These are phyloP conservation scores for Rana temporaria DNA, from an alignment of 2,113 vertebrate species.

Conservation along the genomic window DNA sequence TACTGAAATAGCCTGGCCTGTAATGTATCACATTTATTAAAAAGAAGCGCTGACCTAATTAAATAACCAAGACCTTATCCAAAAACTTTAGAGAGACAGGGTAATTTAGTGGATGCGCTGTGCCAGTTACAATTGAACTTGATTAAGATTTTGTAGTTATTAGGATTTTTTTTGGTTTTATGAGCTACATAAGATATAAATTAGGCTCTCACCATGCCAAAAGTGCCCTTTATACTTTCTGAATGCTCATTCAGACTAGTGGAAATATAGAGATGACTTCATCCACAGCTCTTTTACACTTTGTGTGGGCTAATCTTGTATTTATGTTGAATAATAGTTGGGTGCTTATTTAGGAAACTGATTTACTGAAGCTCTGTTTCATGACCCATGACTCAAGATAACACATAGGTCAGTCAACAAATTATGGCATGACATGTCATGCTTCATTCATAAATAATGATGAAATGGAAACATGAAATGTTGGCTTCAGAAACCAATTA, in stretches of 20 bases:
- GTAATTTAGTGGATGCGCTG: background rate
- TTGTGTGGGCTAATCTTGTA: conserved; percentile 28
- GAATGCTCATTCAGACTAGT: background rate
- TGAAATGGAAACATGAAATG: too few species aligned
- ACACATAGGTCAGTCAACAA: background rate
- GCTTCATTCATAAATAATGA: too few species aligned
- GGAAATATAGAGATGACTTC: conserved; percentile 19
- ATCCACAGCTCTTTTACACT: conserved; percentile 12
- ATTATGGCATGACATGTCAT: too few species aligned
- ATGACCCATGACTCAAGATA: conserved; percentile 12
- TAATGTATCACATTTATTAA: conserved; percentile 48
- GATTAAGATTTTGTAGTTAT: conserved; percentile 13
- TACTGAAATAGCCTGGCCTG: conserved; percentile 2
- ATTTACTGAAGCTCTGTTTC: background rate
- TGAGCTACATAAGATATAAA: background rate
- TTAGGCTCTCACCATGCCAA: background rate
- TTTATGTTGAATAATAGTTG: background rate
- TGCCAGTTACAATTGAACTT: conserved; percentile 22
- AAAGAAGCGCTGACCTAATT: conserved; percentile 43
- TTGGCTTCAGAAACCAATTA: too few species aligned
- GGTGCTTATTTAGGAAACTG: background rate
- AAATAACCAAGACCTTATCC: conserved; percentile 18
- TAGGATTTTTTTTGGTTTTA: background rate
- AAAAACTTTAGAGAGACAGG: conserved; percentile 14
- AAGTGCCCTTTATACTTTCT: background rate